Conservation (phyloP, 1,140 invertebrate genomes). For the Stegodyphus dumicola region DNA sequence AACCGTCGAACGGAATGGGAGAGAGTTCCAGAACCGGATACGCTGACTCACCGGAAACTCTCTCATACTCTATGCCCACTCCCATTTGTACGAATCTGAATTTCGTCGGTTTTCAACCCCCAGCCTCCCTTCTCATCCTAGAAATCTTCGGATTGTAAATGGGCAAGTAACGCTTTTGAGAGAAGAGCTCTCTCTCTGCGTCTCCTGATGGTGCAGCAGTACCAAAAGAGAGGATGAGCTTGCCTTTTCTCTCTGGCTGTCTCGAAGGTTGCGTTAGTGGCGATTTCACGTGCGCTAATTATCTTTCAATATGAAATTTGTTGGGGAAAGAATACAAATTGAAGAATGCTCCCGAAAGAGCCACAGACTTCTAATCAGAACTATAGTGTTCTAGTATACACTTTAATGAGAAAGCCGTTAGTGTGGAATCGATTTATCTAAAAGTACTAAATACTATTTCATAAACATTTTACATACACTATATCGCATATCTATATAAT, state of each 20-base stretch:
- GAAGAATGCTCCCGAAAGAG: not conserved
- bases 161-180: not conserved
- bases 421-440: not conserved
- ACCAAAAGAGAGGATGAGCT: not conserved
- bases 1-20: not conserved
- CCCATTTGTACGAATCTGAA: not conserved
- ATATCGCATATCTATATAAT: not conserved
- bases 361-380: not conserved
- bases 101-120: slow-evolving; percentile 5
- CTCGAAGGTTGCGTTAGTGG: not conserved
- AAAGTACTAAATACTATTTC: not conserved
- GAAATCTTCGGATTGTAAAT: not conserved
- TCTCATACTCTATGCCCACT: slow-evolving; percentile 2
- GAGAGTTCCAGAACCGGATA: not conserved
- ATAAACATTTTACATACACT: not conserved
- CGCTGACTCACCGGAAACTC: slow-evolving; percentile 23
- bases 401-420: not conserved
- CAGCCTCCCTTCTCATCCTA: not conserved
- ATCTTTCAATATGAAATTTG: not conserved
- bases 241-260: not conserved
- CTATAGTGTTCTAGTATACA: not conserved
- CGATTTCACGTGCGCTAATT: not conserved
- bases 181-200: not conserved
- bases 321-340: not conserved
- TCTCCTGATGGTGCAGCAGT: not conserved